Evolutionary conservation across 92 coral and sea anemone genomes (phyloP).

Genomic region (Zoanthus sociatus): DNA sequence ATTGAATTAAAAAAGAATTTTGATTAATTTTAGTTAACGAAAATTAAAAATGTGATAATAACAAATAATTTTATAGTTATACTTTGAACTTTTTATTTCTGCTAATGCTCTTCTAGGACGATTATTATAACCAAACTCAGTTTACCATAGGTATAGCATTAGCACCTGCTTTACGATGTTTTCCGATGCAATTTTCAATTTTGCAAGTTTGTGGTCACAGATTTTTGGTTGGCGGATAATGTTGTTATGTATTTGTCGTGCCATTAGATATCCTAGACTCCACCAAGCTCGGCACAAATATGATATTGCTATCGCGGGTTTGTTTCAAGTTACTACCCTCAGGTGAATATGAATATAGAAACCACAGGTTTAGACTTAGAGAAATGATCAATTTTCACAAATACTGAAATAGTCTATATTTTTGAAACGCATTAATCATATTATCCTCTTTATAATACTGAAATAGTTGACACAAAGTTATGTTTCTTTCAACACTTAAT

Average conservation of each 20-base stretch:
- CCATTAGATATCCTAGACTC: not conserved
- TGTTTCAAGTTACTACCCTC: slow-evolving; percentile 7
- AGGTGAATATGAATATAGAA: not conserved
- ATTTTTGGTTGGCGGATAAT: slow-evolving; percentile 24
- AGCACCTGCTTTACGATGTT: slow-evolving; percentile 13
- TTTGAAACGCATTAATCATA: not conserved
- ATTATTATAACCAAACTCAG: not conserved
- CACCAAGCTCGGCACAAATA: not conserved
- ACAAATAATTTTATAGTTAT: not conserved
- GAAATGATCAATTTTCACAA: slow-evolving; percentile 10
- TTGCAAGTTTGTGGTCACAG: not conserved
- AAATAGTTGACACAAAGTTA: not conserved
- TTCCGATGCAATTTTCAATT: not conserved
- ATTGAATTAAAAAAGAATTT: not conserved
- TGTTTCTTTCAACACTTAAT: too few species aligned
- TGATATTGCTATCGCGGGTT: not conserved
- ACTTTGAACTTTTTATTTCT: too few species aligned
- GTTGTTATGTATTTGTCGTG: slow-evolving; percentile 6
- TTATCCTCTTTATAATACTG: not conserved
- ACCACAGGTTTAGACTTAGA: not conserved
- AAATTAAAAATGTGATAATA: not conserved
- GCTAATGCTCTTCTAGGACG: too few species aligned
- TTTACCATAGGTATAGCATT: not conserved
- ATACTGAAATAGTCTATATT: not conserved
- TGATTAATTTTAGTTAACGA: not conserved